Evolutionary conservation across 2,797 vertebrate species (phyloP).

Genomic region (Martes flavigula): DNA sequence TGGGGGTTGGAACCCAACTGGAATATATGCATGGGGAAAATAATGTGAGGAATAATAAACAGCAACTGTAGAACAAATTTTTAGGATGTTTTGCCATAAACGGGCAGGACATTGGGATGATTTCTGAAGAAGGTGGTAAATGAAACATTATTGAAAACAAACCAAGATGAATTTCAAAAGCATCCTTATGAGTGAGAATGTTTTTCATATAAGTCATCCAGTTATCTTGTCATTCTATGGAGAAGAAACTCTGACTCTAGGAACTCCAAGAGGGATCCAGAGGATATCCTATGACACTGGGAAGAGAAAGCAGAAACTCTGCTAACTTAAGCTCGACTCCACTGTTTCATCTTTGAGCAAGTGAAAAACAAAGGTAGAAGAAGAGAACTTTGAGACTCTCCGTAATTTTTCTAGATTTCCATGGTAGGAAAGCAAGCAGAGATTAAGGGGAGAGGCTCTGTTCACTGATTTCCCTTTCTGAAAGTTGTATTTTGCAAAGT

Average conservation of each 20-base stretch:
- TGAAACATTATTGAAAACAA: background rate
- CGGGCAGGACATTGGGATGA: rapidly evolving
- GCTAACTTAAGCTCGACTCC: background rate
- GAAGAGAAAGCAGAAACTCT: background rate
- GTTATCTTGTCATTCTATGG: background rate
- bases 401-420: background rate
- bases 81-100: background rate
- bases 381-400: background rate
- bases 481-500: constrained; percentile 15
- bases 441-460: background rate
- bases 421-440: background rate
- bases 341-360: background rate
- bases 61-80: background rate
- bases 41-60: background rate
- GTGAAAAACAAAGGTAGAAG: background rate
- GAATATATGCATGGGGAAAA: background rate
- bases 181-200: background rate
- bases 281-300: background rate
- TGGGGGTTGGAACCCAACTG: rapidly evolving
- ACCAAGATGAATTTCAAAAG: background rate
- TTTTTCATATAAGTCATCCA: background rate
- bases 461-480: background rate
- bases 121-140: background rate
- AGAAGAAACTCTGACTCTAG: background rate
- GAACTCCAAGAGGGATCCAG: background rate